Base-by-base conservation (phyloP, 2,113 vertebrate genomes). In the Noturus placidus region DNA sequence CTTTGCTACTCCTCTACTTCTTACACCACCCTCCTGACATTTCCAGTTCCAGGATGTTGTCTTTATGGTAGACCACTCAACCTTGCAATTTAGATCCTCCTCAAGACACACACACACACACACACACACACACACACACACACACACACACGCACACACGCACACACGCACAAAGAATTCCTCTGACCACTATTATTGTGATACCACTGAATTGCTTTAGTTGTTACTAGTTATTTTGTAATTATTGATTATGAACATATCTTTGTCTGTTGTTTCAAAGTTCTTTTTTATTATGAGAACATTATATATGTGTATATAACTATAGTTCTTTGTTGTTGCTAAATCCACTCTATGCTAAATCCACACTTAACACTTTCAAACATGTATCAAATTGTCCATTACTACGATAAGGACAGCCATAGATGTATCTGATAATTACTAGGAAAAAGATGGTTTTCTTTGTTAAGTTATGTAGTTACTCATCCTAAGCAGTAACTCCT, bases 1-100 rank as follows among this genome's bases (percentile, higher is more conserved):
- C 70, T 72, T 77, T 72, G 42, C 65, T 65, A 8, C 74, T 63
- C 27, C 33, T 70, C 84, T 57, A 52, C 78, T 61, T 77, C 38
- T 42, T 35, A 25, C 54, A 77, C 65, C 27, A 63, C 77, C 63
- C 82, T 57, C 78, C 70, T 30, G 9, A 65, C 76, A 84, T 88
- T 50, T 7, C 3, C 2, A 80, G 52, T 74, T 87, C 74, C 95
- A 84, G 91, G 95, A 95, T 95, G 91, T 95, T 88, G 84, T 93
- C 94, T 92, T 96, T 94, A 95, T 95, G 94, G 93, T 89, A 92
- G 82, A n/a, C 4, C 69, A 83, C 86, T 95, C 92, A 94, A 88
- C 93, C 94, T 91, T 95, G 93, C 92, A 93, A 95, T 95, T 93
- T 89, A 93, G 93, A 94, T 93, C 92, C 94, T 94, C 88, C 92